Percentiles rank a stretch among this genome's conserved stretches.
These are phyloP conservation scores for Podilymbus podiceps DNA, from an alignment of 2,113 vertebrate species.

Conservation along the genomic window DNA sequence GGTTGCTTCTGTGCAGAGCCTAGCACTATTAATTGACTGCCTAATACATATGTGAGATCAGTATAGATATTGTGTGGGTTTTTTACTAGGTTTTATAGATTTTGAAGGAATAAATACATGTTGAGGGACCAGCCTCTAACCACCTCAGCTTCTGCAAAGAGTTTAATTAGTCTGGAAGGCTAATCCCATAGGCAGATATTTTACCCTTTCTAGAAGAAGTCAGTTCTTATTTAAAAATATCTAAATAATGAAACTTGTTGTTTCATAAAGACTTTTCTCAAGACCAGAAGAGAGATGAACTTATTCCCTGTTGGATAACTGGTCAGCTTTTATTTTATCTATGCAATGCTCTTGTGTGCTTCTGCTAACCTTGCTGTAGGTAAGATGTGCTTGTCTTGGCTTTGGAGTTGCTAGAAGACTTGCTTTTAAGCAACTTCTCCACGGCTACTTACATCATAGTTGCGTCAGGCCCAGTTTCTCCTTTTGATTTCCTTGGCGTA, in stretches of 20 bases:
- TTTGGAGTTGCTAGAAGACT: not conserved
- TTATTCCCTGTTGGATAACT: not conserved
- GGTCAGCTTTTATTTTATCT: not conserved
- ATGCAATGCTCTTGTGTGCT: not conserved
- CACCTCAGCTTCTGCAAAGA: not conserved
- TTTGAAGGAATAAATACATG: not conserved
- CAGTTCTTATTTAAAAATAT: not conserved
- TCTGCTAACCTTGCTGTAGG: not conserved
- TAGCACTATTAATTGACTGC: not conserved
- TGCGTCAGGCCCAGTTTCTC: not conserved
- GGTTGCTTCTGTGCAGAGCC: not conserved
- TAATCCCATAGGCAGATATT: not conserved
- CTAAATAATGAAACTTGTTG: not conserved
- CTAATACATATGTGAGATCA: fast-evolving
- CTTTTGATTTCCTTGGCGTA: not conserved
- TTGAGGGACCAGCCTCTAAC: not conserved
- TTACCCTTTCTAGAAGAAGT: not conserved
- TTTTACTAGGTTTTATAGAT: not conserved
- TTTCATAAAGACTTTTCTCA: not conserved
- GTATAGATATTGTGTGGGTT: not conserved
- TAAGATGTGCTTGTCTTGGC: not conserved
- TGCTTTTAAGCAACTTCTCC: not conserved
- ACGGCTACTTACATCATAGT: not conserved
- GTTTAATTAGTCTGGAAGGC: not conserved
- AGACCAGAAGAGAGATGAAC: not conserved